Evolutionary conservation across 2,797 vertebrate genomes (phyloP), one percentile per base, ranked within the genome.

Genomic region (Tauraco hartlaubi): DNA sequence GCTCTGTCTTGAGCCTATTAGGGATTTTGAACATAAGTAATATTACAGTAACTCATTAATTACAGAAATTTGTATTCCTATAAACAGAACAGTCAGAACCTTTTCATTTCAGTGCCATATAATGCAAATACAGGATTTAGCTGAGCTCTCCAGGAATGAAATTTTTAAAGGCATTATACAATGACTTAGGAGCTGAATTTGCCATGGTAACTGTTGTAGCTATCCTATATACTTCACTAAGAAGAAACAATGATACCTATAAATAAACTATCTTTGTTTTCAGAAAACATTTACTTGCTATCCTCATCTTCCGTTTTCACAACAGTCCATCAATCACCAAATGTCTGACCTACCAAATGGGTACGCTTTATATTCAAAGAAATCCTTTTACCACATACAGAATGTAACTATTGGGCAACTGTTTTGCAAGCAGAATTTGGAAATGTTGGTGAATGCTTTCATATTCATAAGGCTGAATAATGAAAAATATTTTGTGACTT

Each of bases 131-230:
- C 22, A 94, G 67, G 58, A 62, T 41, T 72, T 88, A 84, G 77
- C 80, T 79, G 35, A 84, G 44, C 62, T 92, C 67, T 66, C 49
- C 21, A 54, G 67, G 88, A 95, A 92, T 64, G 11, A 78, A 63
- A 69, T 58, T 94, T 95, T 84, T 31, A 88, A 69, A 93, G 56
- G 68, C 12, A 5, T 94, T 96, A 86, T 56, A 59, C 79, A 92
- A 81, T 17, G 23, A 84, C 49, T 52, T 58, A 64, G 77, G 71
- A 88, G 74, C 92, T 86, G 85, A 92, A 54, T 97, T 96, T 96
- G 83, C 95, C 96, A 96, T 96, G 95, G 95, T 88, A 96, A 96
- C 93, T 90, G 73, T 71, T 88, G 80, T 31, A 94, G 92, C 82
- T 92, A 55, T 85, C 56, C 81, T 78, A 39, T 51, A 61, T 77